Base-by-base conservation (phyloP, 2,797 vertebrate genomes). In the Gallirallus australis region DNA sequence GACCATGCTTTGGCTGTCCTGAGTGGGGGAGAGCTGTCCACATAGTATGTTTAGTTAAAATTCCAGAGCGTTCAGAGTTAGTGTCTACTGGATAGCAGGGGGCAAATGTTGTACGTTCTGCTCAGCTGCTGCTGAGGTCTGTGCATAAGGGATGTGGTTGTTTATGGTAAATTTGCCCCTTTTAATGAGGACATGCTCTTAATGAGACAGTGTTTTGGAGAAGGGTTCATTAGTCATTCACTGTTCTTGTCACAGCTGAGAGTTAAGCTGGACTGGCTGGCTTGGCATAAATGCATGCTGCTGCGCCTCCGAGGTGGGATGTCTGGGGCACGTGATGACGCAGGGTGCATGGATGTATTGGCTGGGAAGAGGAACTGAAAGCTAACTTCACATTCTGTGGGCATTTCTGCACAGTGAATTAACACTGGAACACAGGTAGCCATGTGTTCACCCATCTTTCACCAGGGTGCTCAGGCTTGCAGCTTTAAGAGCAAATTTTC, bases 201-300 rank as follows among this genome's bases (percentile, higher is more conserved):
- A 97, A 96, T 84, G 79, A 96, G 89, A 75, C 64, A 87, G 71
- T 53, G 70, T 85, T 96, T 91, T 82, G 71, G 95, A 95, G 79
- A 84, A 77, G 69, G 31, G 35, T 39, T 90, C 86, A 21, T 93
- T 83, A 79, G 88, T 92, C 86, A 61, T 85, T 93, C 86, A 20
- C 91, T 63, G 3, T 64, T 94, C 80, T 52, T 45, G 80, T 60
- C 90, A 53, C 71, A 70, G 88, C 90, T 90, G 35, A 1, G 75
- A 59, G 48, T 52, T 48, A n/a, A 82, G 70, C 63, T 53, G 87
- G 66, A 37, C 28, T 33, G 59, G 53, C 79, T 80, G 63, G 30
- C 6, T 7, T 61, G 82, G 65, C 68, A 35, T 25, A 25, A 81
- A 60, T 7, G 35, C 37, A 8, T 18, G 1, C 31, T 42, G 0